Base-by-base conservation (phyloP, 2,888 invertebrate genomes). In the Drosophila eohydei region DNA sequence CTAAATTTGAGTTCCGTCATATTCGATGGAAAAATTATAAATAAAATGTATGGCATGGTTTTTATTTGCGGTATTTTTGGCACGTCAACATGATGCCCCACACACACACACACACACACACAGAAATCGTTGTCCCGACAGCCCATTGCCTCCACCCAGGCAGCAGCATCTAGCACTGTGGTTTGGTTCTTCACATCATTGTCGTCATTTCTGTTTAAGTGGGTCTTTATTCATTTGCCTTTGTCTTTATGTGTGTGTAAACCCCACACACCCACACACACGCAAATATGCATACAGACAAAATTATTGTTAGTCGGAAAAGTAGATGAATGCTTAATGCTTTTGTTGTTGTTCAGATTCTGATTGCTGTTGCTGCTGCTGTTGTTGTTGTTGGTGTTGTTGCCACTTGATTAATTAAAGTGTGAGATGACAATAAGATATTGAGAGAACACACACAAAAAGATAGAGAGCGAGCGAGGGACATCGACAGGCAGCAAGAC, bases 31-130 rank as follows among this genome's bases (percentile, higher is more conserved):
- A 75, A 74, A 68, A 51, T 65, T 77, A 75, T 75, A 77, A 80
- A 80, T 78, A 80, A 68, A 68, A 61, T 75, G 46, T 52, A 28
- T 38, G 60, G 38, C 76, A 44, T 44, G 61, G 44, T 71, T 59
- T 68, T 61, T 80, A 65, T 80, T 67, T 64, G 80, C 70, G 80
- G 80, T 78, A 78, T 78, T 78, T 78, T 78, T 80, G 78, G 78
- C 78, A 71, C 77, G 51, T 71, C 77, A 80, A 78, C 64, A 56
- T 43, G 32, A 51, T 48, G 38, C 48, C 63, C 46, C 36, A 16
- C 50, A 43, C 51, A 34, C 51, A 51, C 34, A 51, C 16, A 50
- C 16, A 50, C 6, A 26, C 12, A 44, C n/a, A 32, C 9, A 11
- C 16, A 12, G 8, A 51, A 41, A 32, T 14, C 21, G 28, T 50